These are phyloP conservation scores for Dermatophagoides farinae DNA, from an alignment of 1,140 invertebrate genomes.

Conservation along the genomic window DNA sequence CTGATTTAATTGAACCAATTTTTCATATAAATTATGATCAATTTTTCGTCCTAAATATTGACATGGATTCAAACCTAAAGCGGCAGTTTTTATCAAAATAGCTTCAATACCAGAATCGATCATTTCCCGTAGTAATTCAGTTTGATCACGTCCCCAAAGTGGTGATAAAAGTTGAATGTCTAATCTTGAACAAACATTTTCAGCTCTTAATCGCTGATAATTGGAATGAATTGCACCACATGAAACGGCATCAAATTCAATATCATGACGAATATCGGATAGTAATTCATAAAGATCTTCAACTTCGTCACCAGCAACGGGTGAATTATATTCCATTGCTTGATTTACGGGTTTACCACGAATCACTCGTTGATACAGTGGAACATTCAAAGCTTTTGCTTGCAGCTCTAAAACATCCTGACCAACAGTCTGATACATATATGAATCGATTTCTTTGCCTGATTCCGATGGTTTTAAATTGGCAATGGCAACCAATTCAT, in stretches of 20 bases:
- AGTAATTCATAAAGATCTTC: conserved; percentile 84
- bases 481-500: conserved; percentile 84
- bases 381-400: conserved; percentile 77
- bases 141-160: conserved; percentile 82
- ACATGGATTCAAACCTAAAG: conserved; percentile 44
- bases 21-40: conserved; percentile 49
- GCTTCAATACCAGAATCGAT: conserved; percentile 74
- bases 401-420: conserved; percentile 78
- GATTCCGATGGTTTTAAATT: conserved; percentile 40
- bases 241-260: conserved; percentile 71
- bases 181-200: conserved; percentile 89
- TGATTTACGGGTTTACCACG: conserved; percentile 51
- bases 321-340: conserved; percentile 52
- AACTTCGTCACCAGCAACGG: conserved; percentile 83
- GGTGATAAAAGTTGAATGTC: conserved; percentile 70
- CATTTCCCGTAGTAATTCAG: conserved; percentile 88
- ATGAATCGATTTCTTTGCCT: conserved; percentile 84
- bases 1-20: conserved; percentile 64
- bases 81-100: conserved; percentile 88
- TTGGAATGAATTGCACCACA: conserved; percentile 92
- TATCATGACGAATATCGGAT: conserved; percentile 52
- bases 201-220: conserved; percentile 88
- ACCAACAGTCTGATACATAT: conserved; percentile 98
- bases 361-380: conserved; percentile 57
- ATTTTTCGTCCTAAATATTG: conserved; percentile 72